A percentile compares a stretch with the other conserved stretches of the same genome.
These are phyloP conservation scores for Perodicticus potto DNA, from an alignment of 2,797 vertebrate genomes.

Conservation along the genomic window DNA sequence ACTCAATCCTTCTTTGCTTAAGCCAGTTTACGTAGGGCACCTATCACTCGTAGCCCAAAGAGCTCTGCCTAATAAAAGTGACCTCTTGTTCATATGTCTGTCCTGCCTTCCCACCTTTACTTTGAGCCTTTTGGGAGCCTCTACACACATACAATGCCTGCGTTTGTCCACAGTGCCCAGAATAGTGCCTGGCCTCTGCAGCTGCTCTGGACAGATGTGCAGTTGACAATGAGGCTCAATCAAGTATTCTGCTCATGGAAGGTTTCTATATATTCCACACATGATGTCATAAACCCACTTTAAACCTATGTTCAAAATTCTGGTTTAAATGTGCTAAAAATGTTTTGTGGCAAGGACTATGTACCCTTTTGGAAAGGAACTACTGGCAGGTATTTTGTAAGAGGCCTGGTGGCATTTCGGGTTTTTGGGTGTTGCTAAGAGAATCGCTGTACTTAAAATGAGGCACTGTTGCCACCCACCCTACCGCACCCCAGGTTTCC, in stretches of 20 bases:
- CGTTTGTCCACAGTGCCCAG: not conserved
- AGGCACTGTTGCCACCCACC: not conserved
- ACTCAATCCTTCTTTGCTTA: not conserved
- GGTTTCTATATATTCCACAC: constrained; percentile 62
- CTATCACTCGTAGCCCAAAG: not conserved
- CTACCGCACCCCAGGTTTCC: not conserved
- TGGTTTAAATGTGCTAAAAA: constrained; percentile 48
- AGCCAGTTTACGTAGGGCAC: not conserved
- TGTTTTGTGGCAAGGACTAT: not conserved
- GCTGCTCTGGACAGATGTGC: constrained; percentile 69
- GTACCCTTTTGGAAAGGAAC: constrained; percentile 16
- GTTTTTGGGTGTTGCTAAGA: not conserved
- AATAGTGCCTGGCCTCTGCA: constrained; percentile 51
- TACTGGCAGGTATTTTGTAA: constrained; percentile 32
- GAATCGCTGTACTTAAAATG: not conserved
- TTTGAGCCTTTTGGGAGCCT: not conserved
- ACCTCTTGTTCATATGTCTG: not conserved
- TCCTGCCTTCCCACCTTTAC: not conserved
- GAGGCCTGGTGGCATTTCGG: not conserved
- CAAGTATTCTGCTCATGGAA: constrained; percentile 32
- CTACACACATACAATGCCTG: not conserved
- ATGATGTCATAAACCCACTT: constrained; percentile 66
- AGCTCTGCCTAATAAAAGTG: not conserved
- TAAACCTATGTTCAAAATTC: constrained; percentile 46
- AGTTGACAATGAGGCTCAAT: constrained; percentile 42